phyloP scores from a whole-genome alignment of 2,797 vertebrate genomes.

The Lepus oiostolus region DNA sequence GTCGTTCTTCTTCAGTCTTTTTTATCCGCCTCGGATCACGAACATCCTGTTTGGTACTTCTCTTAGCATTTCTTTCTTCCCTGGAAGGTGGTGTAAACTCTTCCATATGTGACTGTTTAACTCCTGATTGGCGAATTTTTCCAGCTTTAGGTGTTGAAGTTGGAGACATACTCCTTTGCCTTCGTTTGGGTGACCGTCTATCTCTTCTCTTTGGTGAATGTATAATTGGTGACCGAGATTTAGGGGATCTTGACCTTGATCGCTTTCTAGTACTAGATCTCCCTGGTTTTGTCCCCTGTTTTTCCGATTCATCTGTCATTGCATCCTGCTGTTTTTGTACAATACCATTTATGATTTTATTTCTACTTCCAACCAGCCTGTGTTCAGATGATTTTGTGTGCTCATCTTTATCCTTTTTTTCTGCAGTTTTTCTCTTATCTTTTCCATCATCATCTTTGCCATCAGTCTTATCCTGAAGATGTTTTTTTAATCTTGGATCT shows the following conservation, averaged over 20 bases:
- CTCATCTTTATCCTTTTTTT: slow-evolving; percentile 95
- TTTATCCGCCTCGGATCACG: slow-evolving; percentile 93
- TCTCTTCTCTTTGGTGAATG: slow-evolving; percentile 96
- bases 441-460: slow-evolving; percentile 93
- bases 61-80: slow-evolving; percentile 93
- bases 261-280: slow-evolving; percentile 94
- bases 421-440: slow-evolving; percentile 93
- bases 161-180: slow-evolving; percentile 93
- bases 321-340: slow-evolving; percentile 93
- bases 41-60: slow-evolving; percentile 90
- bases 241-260: slow-evolving; percentile 93
- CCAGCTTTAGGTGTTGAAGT: slow-evolving; percentile 90
- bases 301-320: slow-evolving; percentile 89
- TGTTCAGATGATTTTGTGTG: slow-evolving; percentile 89
- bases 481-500: slow-evolving; percentile 95
- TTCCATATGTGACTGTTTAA: slow-evolving; percentile 90
- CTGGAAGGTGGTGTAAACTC: slow-evolving; percentile 89
- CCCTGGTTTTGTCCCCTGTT: slow-evolving; percentile 91
- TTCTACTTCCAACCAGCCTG: slow-evolving; percentile 89
- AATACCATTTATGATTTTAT: slow-evolving; percentile 93
- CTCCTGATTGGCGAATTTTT: slow-evolving; percentile 90
- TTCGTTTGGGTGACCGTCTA: slow-evolving; percentile 94
- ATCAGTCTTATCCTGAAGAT: slow-evolving; percentile 92
- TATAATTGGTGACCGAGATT: slow-evolving; percentile 89
- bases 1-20: slow-evolving; percentile 93